Conservation (phyloP, 2,888 invertebrate species). For the Plutella xylostella region DNA sequence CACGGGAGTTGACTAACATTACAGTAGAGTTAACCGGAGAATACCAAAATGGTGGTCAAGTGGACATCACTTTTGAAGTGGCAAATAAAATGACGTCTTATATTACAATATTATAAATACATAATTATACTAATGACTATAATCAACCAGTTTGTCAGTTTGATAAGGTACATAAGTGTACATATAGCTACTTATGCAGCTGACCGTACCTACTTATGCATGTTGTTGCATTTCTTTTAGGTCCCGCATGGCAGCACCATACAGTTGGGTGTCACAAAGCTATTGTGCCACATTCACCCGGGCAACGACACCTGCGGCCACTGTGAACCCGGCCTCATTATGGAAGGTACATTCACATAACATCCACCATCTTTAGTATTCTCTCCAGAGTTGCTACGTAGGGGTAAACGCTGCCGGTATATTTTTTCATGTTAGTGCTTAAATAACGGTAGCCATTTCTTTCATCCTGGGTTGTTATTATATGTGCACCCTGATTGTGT, state of each 20-base stretch:
- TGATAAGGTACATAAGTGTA: neutral
- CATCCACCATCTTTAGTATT: too few relatives aligned
- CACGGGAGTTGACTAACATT: too few relatives aligned
- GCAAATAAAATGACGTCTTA: neutral
- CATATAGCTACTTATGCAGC: too few relatives aligned
- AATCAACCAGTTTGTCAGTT: neutral
- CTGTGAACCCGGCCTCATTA: constrained; percentile 91
- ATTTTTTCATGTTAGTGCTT: too few relatives aligned
- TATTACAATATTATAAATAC: neutral
- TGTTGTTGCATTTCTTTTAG: constrained; percentile 27
- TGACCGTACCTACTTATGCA: neutral
- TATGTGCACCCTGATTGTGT: too few relatives aligned
- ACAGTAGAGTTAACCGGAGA: too few relatives aligned
- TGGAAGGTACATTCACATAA: constrained; percentile 55
- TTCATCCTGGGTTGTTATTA: too few relatives aligned
- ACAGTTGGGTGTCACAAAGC: constrained; percentile 77
- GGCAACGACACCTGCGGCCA: constrained; percentile 91
- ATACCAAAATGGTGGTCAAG: too few relatives aligned
- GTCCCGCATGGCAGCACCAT: constrained; percentile 75
- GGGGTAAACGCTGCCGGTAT: too few relatives aligned
- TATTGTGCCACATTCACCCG: constrained; percentile 87
- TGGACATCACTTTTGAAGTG: too few relatives aligned
- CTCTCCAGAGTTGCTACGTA: too few relatives aligned
- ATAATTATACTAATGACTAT: neutral
- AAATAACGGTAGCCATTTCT: too few relatives aligned